These are phyloP conservation scores for Eudyptes chrysolophus DNA, from an alignment of 2,113 vertebrate genomes.

Conservation along the genomic window DNA sequence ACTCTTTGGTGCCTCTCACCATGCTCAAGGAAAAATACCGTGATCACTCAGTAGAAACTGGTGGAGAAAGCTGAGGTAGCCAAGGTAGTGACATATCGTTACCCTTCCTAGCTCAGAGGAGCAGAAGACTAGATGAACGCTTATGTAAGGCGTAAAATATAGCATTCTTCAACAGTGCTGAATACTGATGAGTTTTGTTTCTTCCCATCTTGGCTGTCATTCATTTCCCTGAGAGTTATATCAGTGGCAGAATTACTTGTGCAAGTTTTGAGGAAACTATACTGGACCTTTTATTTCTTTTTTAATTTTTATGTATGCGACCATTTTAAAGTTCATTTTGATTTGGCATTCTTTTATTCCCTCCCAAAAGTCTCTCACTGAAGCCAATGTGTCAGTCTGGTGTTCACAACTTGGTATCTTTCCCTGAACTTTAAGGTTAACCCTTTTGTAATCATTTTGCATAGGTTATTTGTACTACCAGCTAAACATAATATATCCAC, in stretches of 20 bases:
- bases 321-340: neutral
- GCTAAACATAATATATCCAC: neutral
- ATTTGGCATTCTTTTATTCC: neutral
- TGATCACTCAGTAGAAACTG: neutral
- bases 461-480: neutral
- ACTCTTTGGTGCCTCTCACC: neutral
- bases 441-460: neutral
- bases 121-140: neutral
- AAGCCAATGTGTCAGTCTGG: neutral
- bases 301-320: neutral
- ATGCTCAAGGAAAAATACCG: neutral
- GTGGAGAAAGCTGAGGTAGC: neutral
- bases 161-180: neutral
- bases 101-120: neutral
- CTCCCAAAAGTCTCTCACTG: neutral
- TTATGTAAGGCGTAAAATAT: neutral
- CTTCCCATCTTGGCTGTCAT: rapidly evolving
- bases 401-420: neutral
- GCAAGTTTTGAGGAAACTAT: neutral
- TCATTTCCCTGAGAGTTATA: neutral
- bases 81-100: neutral
- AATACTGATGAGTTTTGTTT: neutral
- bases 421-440: neutral
- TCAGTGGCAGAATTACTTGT: neutral
- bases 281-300: neutral